Percentiles rank a stretch among this genome's conserved stretches.
phyloP scores from a whole-genome alignment of 2,797 vertebrate genomes.

The Pygocentrus nattereri region DNA sequence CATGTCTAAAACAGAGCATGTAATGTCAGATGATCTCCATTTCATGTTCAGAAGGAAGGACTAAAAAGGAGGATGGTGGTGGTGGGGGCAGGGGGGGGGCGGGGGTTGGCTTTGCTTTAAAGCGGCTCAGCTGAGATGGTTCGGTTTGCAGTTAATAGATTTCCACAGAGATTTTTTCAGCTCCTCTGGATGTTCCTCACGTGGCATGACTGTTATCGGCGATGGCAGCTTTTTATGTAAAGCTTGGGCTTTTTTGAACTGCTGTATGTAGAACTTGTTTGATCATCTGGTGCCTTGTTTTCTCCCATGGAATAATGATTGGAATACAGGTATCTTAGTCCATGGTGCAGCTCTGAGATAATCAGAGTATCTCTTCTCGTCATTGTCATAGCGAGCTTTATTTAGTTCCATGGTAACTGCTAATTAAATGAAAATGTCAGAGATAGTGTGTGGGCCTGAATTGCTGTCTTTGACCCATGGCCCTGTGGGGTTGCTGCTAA shows the following conservation, averaged over 20 bases:
- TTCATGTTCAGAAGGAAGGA: conserved; percentile 48
- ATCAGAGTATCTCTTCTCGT: conserved; percentile 68
- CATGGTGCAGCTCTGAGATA: conserved; percentile 58
- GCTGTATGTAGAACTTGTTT: conserved; percentile 62
- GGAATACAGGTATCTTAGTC: conserved; percentile 54
- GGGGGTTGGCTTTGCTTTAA: conserved; percentile 48
- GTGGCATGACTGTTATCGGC: conserved; percentile 61
- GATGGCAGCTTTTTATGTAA: conserved; percentile 56
- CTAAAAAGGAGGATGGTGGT: neutral
- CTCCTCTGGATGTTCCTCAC: conserved; percentile 52
- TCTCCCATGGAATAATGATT: conserved; percentile 61
- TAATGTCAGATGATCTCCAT: conserved; percentile 45
- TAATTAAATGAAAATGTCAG: conserved; percentile 81
- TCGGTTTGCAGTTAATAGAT: conserved; percentile 38
- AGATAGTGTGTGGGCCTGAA: conserved; percentile 58
- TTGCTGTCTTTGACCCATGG: conserved; percentile 57
- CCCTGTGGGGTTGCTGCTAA: conserved; percentile 41
- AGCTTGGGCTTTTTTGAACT: conserved; percentile 61
- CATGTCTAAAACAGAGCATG: conserved; percentile 57
- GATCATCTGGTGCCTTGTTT: conserved; percentile 61
- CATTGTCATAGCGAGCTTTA: conserved; percentile 65
- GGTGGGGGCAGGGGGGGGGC: neutral
- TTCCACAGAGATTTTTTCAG: conserved; percentile 59
- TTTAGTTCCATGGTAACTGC: conserved; percentile 70
- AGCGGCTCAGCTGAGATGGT: conserved; percentile 37